Percentiles rank a stretch among this genome's conserved stretches.
Conservation (phyloP, 2,113 vertebrate species). For the Planiliza haematocheilus region DNA sequence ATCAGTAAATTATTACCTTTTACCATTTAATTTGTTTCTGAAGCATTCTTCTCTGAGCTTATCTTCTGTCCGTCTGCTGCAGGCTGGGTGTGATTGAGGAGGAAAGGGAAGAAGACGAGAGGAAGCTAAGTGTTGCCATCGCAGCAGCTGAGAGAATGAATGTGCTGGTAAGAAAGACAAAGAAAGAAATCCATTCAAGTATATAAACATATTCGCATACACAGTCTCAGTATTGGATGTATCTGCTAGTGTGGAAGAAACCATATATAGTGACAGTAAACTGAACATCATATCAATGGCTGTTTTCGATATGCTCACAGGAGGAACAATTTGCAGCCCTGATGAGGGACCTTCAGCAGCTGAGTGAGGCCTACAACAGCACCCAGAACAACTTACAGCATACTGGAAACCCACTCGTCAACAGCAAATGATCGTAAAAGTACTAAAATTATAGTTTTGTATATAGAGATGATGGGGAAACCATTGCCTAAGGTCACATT, state of each 20-base stretch:
- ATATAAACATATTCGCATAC: too few relatives aligned
- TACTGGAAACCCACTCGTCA: slow-evolving; percentile 41
- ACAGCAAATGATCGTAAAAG: slow-evolving; percentile 21
- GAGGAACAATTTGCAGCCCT: slow-evolving; percentile 84
- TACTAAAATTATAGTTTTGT: not conserved
- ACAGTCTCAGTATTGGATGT: too few relatives aligned
- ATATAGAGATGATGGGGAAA: not conserved
- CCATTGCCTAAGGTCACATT: not conserved
- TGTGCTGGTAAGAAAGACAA: slow-evolving; percentile 75
- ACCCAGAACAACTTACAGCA: slow-evolving; percentile 54
- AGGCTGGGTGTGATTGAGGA: slow-evolving; percentile 87
- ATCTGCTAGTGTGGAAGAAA: too few relatives aligned
- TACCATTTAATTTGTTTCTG: not conserved
- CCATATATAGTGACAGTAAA: not conserved
- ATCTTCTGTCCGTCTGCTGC: slow-evolving; percentile 17
- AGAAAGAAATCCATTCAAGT: not conserved
- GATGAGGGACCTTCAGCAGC: slow-evolving; percentile 71
- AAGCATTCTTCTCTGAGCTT: not conserved
- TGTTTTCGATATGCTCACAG: slow-evolving; percentile 56
- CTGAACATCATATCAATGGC: not conserved
- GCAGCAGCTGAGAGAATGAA: slow-evolving; percentile 83
- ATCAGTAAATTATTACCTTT: not conserved
- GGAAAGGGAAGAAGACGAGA: slow-evolving; percentile 85
- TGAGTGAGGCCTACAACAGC: slow-evolving; percentile 49
- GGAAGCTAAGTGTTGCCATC: slow-evolving; percentile 79